Conservation (phyloP, 2,797 vertebrate species). For the Catostomus latipinnis region DNA sequence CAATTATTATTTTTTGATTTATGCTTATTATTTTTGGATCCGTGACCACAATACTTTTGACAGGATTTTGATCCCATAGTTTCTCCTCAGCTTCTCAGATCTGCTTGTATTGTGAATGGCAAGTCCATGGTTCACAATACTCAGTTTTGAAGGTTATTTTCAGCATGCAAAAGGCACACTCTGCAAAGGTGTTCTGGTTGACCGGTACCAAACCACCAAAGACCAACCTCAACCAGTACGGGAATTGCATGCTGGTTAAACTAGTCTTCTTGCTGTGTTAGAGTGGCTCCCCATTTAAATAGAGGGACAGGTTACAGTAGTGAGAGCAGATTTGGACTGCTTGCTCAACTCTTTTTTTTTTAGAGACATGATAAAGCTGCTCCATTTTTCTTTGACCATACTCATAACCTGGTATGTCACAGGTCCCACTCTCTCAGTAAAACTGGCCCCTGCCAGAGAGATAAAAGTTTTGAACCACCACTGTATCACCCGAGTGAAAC, state of each 20-base stretch:
- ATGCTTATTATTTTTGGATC: no score
- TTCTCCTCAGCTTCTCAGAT: conserved; percentile 2
- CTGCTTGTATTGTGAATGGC: conserved; percentile 26
- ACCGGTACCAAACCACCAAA: no score
- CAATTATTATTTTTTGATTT: no score
- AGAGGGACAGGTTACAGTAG: neutral
- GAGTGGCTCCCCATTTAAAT: neutral
- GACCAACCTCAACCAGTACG: no score
- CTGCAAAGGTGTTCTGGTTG: no score
- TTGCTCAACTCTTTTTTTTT: neutral
- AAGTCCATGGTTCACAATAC: neutral
- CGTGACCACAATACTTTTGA: no score
- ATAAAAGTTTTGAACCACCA: neutral
- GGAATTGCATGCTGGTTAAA: no score
- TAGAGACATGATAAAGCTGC: neutral
- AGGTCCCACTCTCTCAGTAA: neutral
- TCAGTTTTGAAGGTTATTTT: neutral
- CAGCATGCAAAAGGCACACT: conserved; percentile 6
- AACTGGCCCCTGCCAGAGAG: neutral
- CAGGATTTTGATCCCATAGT: neutral
- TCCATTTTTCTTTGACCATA: neutral
- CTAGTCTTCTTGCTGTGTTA: no score
- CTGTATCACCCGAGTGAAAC: no score
- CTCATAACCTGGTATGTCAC: neutral
- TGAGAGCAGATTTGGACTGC: neutral